Evolutionary conservation across 30 jellyfish, hydroid and myxozoan genomes (phyloP).

Genomic region (Phacellophora camtschatica): DNA sequence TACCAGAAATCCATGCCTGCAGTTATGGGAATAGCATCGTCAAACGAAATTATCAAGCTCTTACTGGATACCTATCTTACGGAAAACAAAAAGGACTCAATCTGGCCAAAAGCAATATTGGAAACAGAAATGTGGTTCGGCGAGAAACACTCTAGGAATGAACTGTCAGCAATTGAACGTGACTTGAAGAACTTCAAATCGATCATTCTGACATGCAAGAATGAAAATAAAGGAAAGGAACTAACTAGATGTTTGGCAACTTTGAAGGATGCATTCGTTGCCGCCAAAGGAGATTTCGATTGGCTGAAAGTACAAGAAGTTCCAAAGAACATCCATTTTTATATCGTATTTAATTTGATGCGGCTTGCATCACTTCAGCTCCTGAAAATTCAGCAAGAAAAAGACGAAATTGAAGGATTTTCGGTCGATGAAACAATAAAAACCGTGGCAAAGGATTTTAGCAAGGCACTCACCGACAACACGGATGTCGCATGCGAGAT

Average conservation of each 20-base stretch:
- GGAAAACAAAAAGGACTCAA: constrained; percentile 25
- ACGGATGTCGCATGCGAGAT: constrained; percentile 46
- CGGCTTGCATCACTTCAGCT: constrained; percentile 43
- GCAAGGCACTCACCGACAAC: constrained; percentile 2
- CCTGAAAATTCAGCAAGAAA: constrained; percentile 50
- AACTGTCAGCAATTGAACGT: constrained; percentile 14
- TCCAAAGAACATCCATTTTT: constrained; percentile 18
- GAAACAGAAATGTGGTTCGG: constrained; percentile 65
- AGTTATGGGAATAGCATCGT: constrained; percentile 54
- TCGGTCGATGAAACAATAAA: constrained; percentile 33
- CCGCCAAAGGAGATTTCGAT: constrained; percentile 38
- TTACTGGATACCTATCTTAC: constrained; percentile 16
- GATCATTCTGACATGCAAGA: constrained; percentile 7
- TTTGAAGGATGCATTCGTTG: constrained; percentile 23
- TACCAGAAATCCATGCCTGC: constrained; percentile 64
- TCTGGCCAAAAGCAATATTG: constrained; percentile 45
- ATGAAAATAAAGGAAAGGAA: constrained; percentile 44
- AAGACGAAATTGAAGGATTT: constrained; percentile 13
- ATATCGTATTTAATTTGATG: constrained; percentile 32
- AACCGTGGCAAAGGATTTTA: constrained; percentile 44
- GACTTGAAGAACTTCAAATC: constrained; percentile 25
- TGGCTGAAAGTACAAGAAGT: constrained; percentile 58
- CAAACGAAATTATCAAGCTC: constrained; percentile 21
- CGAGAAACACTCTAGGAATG: constrained; percentile 7
- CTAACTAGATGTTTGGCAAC: constrained; percentile 46